Evolutionary conservation across 2,888 invertebrate species (phyloP).

Genomic region (Harpalus rubripes): DNA sequence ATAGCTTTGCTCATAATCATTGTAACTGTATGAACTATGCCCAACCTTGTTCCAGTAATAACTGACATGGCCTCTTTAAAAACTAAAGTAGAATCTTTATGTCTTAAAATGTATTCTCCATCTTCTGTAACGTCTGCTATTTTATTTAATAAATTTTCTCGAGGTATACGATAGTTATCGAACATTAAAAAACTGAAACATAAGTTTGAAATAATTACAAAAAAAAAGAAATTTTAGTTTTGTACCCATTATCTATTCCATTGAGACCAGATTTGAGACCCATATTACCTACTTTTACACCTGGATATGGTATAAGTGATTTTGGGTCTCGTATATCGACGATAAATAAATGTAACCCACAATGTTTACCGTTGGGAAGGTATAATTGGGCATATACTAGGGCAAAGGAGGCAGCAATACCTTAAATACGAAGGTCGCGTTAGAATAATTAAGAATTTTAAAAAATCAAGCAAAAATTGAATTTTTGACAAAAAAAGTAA

Average conservation of each 20-base stretch:
- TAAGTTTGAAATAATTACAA: conserved; percentile 75
- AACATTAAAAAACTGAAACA: conserved; percentile 84
- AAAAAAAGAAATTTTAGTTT: conserved; percentile 26
- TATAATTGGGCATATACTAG: conserved; percentile 93
- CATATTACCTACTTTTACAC: conserved; percentile 93
- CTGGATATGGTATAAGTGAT: conserved; percentile 86
- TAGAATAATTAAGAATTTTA: too few relatives aligned
- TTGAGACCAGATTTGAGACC: conserved; percentile 95
- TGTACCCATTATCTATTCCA: conserved; percentile 95
- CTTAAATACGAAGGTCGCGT: conserved; percentile 74
- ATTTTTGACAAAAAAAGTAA: too few relatives aligned
- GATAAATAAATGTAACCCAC: conserved; percentile 94
- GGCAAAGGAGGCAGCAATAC: conserved; percentile 91
- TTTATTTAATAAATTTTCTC: conserved; percentile 89
- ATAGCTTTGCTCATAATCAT: conserved; percentile 86
- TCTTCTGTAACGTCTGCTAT: conserved; percentile 91
- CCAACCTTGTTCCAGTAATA: conserved; percentile 89
- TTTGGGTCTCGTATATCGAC: conserved; percentile 89
- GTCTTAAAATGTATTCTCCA: conserved; percentile 89
- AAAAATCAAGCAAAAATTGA: too few relatives aligned
- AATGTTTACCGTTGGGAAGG: conserved; percentile 87
- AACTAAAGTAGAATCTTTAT: conserved; percentile 90
- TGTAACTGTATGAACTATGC: conserved; percentile 83
- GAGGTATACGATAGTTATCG: conserved; percentile 88
- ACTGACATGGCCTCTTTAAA: conserved; percentile 91